Base-by-base conservation (phyloP, 2,113 vertebrate species). In the Brachypodius melanocephalos region DNA sequence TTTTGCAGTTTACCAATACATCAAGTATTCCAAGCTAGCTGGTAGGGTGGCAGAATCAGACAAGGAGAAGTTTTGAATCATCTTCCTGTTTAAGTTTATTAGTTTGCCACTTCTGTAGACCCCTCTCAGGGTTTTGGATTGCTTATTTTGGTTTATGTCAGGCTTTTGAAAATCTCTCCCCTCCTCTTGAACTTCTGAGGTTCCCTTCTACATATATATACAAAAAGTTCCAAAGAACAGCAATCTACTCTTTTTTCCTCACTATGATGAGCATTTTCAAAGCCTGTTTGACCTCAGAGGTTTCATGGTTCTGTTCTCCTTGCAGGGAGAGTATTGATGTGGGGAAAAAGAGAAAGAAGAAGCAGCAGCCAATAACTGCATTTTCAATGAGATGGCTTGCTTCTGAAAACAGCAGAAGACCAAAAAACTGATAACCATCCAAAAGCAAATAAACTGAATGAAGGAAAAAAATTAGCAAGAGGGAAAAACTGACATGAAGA, bases 341-440 rank as follows among this genome's bases (percentile, higher is more conserved):
- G 87, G 76, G 85, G 66, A 26, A 90, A 87, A 85, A 83, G 85
- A 94, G 88, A 88, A 93, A 58, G 79, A 91, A 95, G 82, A 21
- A 88, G 85, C 83, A 96, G 38, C 84, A 84, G 86, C 96, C 91
- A 87, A 79, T 92, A 94, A 83, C 84, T 89, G 89, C 83, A 96
- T 90, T 95, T 97, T 89, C 96, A 94, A 76, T 96, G 86, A 96
- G 92, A 68, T 67, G 38, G 43, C 72, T 96, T 79, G 67, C 83
- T 86, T 94, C 84, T 94, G 92, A 88, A 93, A 92, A 80, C 82
- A 96, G 92, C 75, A 93, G 75, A 97, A 96, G 96, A 61, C 69
- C 12, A 68, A 88, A 93, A 93, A 89, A 31, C 71, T 79, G 80
- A 86, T 91, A 80, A 80, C 45, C 17, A 36, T 89, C 77, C 77